A percentile compares a stretch with the other conserved stretches of the same genome.
phyloP scores from a whole-genome alignment of 1,140 invertebrate species.

The Melitaea cinxia region DNA sequence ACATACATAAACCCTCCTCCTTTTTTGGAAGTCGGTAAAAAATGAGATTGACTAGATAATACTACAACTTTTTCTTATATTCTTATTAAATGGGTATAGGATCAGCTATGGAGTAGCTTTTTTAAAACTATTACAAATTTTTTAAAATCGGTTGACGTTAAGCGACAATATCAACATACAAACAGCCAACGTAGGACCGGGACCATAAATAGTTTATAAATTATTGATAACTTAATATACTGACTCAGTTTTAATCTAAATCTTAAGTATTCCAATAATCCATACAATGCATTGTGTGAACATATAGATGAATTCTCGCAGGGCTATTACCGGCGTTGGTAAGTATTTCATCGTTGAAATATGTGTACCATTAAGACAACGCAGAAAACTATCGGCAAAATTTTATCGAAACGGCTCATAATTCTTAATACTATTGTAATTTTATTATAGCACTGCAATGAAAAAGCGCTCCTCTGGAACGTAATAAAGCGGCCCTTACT shows the following conservation, averaged over 20 bases:
- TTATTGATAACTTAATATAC: not conserved
- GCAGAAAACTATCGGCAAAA: slow-evolving; percentile 49
- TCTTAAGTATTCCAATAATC: slow-evolving; percentile 17
- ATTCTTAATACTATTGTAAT: slow-evolving; percentile 66
- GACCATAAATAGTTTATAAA: too few relatives aligned
- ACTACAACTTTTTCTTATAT: too few relatives aligned
- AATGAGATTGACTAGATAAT: too few relatives aligned
- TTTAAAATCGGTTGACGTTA: too few relatives aligned
- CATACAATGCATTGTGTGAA: slow-evolving; percentile 18
- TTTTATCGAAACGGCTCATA: slow-evolving; percentile 61
- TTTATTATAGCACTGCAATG: slow-evolving; percentile 62
- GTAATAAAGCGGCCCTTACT: slow-evolving; percentile 64
- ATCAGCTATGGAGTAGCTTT: too few relatives aligned
- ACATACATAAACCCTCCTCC: too few relatives aligned
- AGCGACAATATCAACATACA: too few relatives aligned
- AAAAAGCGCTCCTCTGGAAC: slow-evolving; percentile 66
- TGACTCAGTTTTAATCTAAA: not conserved
- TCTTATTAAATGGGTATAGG: too few relatives aligned
- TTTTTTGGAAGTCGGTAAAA: too few relatives aligned
- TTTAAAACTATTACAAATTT: too few relatives aligned
- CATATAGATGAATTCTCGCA: slow-evolving; percentile 24
- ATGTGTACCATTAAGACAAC: slow-evolving; percentile 59
- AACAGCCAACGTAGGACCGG: too few relatives aligned
- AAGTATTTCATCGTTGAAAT: slow-evolving; percentile 49
- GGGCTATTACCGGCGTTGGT: slow-evolving; percentile 33